Base-by-base conservation (phyloP, 1,140 invertebrate species). In the Pogonomyrmex barbatus region DNA sequence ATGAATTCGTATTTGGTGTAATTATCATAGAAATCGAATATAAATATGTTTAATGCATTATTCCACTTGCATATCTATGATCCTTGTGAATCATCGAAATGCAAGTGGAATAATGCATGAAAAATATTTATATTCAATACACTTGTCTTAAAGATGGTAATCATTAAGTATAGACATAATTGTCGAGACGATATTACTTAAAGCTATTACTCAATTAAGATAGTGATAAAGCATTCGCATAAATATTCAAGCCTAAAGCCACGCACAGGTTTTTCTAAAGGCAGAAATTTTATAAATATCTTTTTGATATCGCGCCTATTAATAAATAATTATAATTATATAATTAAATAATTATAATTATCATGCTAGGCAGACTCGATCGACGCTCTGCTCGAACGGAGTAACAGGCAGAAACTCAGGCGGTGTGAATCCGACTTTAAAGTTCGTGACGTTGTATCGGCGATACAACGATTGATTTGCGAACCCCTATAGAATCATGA, bases 401-500 rank as follows among this genome's bases (percentile, higher is more conserved):
- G 52, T 30, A 62, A 62, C 14, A 47, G 4, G 30, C 12, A 12
- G 30, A 56, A 47, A 63, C 52, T n/a, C n/a, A 36, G 8, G 58
- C 78, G 10, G 12, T 73, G 63, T 67, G 76, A 75, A 68, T 47
- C 9, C 36, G 33, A 60, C 65, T 77, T 85, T 62, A 90, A 42
- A 45, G 63, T 36, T 6, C 30, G 56, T 45, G 75, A 86, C 82
- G n/a, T 30, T 42, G 77, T 67, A 86, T 90, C 71, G 39, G 33
- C 42, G 77, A 71, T 70, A 83, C 42, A 91, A 90, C 92, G 91
- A 93, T 93, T 93, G 92, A 93, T 93, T 93, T 91, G 92, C 92
- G 92, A 93, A 88, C 87, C 92, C 91, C 88, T 93, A 93, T 88
- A 91, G 89, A 91, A 88, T 91, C 92, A 89, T 88, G 90, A 92